A percentile compares a stretch with the other conserved stretches of the same genome.
These are phyloP conservation scores for Acleris emargana DNA, from an alignment of 2,888 invertebrate genomes.

Conservation along the genomic window DNA sequence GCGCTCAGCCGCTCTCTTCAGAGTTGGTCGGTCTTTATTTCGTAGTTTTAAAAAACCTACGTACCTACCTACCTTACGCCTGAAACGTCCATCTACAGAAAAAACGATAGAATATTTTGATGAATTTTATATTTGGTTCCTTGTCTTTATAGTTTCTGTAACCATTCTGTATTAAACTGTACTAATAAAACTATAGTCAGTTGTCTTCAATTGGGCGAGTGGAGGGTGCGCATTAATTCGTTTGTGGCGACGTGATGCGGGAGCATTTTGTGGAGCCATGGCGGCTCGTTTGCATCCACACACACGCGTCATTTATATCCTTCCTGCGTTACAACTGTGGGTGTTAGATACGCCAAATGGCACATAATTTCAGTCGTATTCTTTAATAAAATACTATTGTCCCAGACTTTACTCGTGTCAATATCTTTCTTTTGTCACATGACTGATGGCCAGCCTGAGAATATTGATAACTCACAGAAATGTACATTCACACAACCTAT, in stretches of 20 bases:
- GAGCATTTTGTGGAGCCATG: conserved; percentile 65
- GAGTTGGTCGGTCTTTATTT: no score
- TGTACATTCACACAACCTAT: conserved; percentile 1
- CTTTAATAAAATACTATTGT: conserved; percentile 2
- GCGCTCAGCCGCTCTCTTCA: no score
- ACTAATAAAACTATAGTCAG: conserved; percentile 60
- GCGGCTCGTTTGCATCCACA: conserved; percentile 35
- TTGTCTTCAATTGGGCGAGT: conserved; percentile 73
- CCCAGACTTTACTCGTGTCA: conserved; percentile 6
- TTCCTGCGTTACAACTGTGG: conserved; percentile 1
- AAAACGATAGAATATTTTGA: no score
- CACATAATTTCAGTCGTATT: conserved; percentile 2
- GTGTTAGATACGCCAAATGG: conserved; percentile 3
- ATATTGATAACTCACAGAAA: not conserved
- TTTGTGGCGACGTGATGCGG: conserved; percentile 69
- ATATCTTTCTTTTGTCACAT: conserved; percentile 11
- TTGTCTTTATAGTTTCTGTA: not conserved
- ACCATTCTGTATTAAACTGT: conserved; percentile 50
- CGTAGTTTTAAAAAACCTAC: no score
- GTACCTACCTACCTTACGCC: no score
- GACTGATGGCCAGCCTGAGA: conserved; percentile 15
- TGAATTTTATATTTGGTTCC: no score
- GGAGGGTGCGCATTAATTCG: conserved; percentile 76
- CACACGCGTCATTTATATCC: conserved; percentile 21
- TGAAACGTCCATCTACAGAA: no score